Evolutionary conservation across 1,140 invertebrate genomes (phyloP).

Genomic region (Parasteatoda tepidariorum): DNA sequence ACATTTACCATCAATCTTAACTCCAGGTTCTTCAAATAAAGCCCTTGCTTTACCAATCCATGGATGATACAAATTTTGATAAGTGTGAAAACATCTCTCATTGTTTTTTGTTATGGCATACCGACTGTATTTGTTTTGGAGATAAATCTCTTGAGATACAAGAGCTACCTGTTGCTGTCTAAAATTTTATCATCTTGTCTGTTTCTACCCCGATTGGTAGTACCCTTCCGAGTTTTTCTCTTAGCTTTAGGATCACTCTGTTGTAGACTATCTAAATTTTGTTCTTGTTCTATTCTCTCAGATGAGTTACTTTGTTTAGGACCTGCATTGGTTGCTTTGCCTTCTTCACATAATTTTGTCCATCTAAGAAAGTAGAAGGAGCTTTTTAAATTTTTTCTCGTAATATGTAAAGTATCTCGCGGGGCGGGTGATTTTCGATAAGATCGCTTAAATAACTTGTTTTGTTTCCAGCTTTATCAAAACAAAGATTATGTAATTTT

Average conservation of each 20-base stretch:
- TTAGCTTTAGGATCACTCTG: constrained; percentile 25
- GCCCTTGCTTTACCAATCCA: constrained; percentile 19
- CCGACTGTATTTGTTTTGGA: constrained; percentile 27
- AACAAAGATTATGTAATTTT: constrained; percentile 28
- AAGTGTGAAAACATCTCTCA: background rate
- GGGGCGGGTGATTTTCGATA: background rate
- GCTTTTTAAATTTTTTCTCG: constrained; percentile 15
- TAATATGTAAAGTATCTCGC: constrained; percentile 21
- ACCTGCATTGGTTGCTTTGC: constrained; percentile 6
- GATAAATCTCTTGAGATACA: background rate
- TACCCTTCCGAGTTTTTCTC: constrained; percentile 41
- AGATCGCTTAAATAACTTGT: constrained; percentile 22
- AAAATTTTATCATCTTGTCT: constrained; percentile 9
- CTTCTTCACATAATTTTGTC: background rate
- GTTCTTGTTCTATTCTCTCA: constrained; percentile 33
- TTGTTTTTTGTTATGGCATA: constrained; percentile 17
- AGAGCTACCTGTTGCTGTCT: background rate
- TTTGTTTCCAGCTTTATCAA: constrained; percentile 35
- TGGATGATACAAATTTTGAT: constrained; percentile 8
- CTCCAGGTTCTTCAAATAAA: constrained; percentile 27
- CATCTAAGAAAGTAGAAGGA: constrained; percentile 10
- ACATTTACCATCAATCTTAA: constrained; percentile 45
- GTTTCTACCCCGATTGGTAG: constrained; percentile 16
- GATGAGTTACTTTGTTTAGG: constrained; percentile 11
- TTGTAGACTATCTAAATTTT: constrained; percentile 29